Percentiles rank a stretch among this genome's conserved stretches.
phyloP scores from a whole-genome alignment of 2,113 vertebrate genomes.

The Nestor notabilis region DNA sequence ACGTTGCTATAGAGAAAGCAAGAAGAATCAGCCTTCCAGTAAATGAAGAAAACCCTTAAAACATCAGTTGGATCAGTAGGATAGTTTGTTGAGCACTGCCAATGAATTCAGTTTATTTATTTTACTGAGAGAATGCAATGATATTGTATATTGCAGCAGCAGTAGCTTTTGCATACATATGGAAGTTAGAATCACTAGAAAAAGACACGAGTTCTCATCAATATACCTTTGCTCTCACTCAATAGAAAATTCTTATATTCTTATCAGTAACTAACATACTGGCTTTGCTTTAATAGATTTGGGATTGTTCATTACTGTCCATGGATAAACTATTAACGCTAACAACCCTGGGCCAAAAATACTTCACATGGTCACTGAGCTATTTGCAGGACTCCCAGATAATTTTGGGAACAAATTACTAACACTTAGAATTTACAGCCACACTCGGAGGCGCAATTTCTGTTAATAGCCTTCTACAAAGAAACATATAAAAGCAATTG shows the following conservation, averaged over 20 bases:
- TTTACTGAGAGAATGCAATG: neutral
- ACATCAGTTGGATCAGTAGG: neutral
- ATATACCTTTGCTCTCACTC: neutral
- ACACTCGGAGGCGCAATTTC: neutral
- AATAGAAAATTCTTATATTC: neutral
- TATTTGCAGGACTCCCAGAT: neutral
- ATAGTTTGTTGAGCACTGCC: neutral
- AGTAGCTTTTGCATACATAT: neutral
- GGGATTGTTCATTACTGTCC: neutral
- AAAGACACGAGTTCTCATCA: neutral
- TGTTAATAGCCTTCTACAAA: neutral
- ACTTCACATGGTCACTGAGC: neutral
- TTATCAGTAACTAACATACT: neutral
- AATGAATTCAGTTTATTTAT: neutral
- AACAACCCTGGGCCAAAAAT: neutral
- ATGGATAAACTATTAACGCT: neutral
- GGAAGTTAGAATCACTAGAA: neutral
- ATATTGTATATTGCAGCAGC: neutral
- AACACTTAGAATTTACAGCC: neutral
- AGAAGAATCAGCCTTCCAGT: neutral
- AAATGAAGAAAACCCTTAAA: neutral
- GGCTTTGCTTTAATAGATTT: neutral
- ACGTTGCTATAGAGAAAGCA: neutral
- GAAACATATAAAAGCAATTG: neutral
- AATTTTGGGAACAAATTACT: neutral